Percentiles rank a stretch among this genome's conserved stretches.
phyloP scores from a whole-genome alignment of 2,888 invertebrate species.

The Schizaphis graminum region DNA sequence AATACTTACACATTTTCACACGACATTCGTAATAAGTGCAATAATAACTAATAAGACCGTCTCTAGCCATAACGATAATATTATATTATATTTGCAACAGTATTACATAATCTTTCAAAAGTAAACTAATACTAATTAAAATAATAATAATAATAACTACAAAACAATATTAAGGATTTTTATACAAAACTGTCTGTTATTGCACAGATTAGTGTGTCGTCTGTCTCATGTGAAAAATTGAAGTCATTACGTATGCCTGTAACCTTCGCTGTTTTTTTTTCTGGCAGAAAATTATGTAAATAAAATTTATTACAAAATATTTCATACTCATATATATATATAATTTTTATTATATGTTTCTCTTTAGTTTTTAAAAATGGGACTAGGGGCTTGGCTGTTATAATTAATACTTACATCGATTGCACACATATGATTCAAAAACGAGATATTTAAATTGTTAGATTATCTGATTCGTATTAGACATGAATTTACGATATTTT shows the following conservation, averaged over 20 bases:
- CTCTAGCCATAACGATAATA: not conserved
- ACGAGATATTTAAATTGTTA: not conserved
- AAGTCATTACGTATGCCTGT: not conserved
- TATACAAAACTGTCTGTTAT: not conserved
- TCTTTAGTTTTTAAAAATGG: not conserved
- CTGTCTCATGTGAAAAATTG: not conserved
- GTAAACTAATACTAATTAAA: not conserved
- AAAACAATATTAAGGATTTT: not conserved
- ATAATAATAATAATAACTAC: not conserved
- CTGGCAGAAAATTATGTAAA: not conserved
- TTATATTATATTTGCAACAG: not conserved
- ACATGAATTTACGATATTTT: not conserved
- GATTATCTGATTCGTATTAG: not conserved
- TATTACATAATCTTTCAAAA: not conserved
- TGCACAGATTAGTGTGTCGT: not conserved
- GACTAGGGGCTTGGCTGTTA: not conserved
- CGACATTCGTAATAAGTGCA: not conserved
- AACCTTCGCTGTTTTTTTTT: not conserved
- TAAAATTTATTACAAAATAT: not conserved
- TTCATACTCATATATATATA: not conserved
- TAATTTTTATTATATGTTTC: not conserved
- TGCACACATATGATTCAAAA: not conserved
- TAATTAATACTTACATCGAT: not conserved
- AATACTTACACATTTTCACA: not conserved
- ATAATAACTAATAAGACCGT: not conserved